Percentiles rank a stretch among this genome's conserved stretches.
Conservation (phyloP, 1,140 invertebrate species). For the Cydia pomonella region DNA sequence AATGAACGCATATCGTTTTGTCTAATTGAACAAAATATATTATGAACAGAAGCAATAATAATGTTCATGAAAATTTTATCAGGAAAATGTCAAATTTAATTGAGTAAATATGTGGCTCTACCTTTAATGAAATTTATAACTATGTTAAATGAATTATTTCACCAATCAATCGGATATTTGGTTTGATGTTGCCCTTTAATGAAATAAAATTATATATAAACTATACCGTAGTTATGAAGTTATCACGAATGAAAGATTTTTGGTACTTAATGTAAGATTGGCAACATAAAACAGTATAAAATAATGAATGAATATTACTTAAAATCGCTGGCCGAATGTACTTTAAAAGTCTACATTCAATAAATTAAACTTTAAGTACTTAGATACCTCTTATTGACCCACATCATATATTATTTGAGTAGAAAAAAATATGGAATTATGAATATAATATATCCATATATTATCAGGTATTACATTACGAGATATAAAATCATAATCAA, state of each 20-base stretch:
- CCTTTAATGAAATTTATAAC: no score
- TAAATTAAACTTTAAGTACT: background rate
- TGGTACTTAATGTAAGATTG: no score
- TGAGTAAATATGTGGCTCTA: no score
- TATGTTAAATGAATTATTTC: no score
- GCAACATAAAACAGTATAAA: no score
- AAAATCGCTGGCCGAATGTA: background rate
- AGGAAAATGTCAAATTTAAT: background rate
- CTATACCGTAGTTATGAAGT: background rate
- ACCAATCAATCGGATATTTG: background rate
- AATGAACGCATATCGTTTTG: conserved; percentile 27
- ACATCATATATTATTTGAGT: background rate
- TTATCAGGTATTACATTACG: no score
- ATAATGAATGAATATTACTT: background rate
- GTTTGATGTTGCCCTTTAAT: background rate
- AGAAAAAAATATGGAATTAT: background rate
- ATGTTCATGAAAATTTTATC: background rate
- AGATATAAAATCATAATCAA: background rate
- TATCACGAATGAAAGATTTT: no score
- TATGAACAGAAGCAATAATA: conserved; percentile 27
- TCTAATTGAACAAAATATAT: conserved; percentile 7
- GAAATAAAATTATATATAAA: background rate
- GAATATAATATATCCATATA: background rate
- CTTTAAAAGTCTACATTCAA: background rate
- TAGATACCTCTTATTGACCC: background rate